Percentiles rank a stretch among this genome's conserved stretches.
These are phyloP conservation scores for Vanessa atalanta DNA, from an alignment of 1,140 invertebrate genomes.

Conservation along the genomic window DNA sequence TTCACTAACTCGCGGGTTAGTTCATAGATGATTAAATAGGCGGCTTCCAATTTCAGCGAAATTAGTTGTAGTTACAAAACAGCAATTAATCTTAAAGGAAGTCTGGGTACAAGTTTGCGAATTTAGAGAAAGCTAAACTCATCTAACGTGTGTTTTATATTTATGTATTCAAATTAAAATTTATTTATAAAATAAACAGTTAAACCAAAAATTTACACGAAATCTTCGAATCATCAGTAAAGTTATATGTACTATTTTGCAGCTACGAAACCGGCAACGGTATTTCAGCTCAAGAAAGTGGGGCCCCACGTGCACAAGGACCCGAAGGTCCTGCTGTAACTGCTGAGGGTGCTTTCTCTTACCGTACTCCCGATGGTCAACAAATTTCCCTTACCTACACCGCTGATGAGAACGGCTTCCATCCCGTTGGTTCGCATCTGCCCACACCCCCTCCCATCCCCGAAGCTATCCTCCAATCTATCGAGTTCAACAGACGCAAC, in stretches of 20 bases:
- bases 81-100: slow-evolving; percentile 23
- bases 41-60: slow-evolving; percentile 21
- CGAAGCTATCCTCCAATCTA: slow-evolving; percentile 73
- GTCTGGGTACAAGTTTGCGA: background rate
- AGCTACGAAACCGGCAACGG: slow-evolving; percentile 84
- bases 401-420: slow-evolving; percentile 91
- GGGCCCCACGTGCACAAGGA: slow-evolving; percentile 83
- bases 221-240: no score
- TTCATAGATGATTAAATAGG: slow-evolving; percentile 23
- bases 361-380: slow-evolving; percentile 87
- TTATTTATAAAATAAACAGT: background rate
- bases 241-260: slow-evolving; percentile 24
- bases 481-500: slow-evolving; percentile 65
- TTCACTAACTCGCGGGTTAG: slow-evolving; percentile 13
- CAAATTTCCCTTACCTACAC: slow-evolving; percentile 86
- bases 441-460: slow-evolving; percentile 90
- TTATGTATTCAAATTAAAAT: no score
- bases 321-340: slow-evolving; percentile 83
- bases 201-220: background rate
- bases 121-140: slow-evolving; percentile 5
- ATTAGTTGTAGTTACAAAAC: slow-evolving; percentile 23
- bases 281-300: slow-evolving; percentile 85
- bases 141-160: no score
- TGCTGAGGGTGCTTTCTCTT: slow-evolving; percentile 86
- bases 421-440: slow-evolving; percentile 86